These are phyloP conservation scores for Julus scanicus DNA, from an alignment of 2,888 invertebrate genomes.

Conservation along the genomic window DNA sequence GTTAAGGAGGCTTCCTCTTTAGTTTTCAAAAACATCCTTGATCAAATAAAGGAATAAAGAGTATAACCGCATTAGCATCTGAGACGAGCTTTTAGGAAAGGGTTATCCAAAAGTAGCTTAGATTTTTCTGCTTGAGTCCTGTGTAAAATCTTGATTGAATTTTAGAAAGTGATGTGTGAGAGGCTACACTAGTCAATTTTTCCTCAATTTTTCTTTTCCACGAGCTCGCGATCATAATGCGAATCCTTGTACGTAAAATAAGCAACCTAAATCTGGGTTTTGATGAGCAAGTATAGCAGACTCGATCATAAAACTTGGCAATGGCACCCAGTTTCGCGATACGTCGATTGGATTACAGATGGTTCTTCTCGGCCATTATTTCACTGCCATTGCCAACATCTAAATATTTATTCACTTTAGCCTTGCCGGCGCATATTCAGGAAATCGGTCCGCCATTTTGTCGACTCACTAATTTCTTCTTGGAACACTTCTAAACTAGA, in stretches of 20 bases:
- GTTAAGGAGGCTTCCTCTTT: too few species aligned
- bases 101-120: too few species aligned
- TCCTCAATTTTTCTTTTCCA: too few species aligned
- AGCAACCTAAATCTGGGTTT: constrained; percentile 32
- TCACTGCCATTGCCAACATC: constrained; percentile 33
- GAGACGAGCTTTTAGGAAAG: too few species aligned
- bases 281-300: constrained; percentile 22
- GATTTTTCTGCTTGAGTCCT: too few species aligned
- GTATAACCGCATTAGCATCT: too few species aligned
- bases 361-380: constrained; percentile 33
- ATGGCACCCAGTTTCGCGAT: background rate
- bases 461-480: background rate
- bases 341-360: background rate
- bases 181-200: too few species aligned
- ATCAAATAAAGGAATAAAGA: too few species aligned
- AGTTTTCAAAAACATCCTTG: too few species aligned
- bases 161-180: too few species aligned
- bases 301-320: constrained; percentile 24
- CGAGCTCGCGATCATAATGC: background rate
- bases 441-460: constrained; percentile 22
- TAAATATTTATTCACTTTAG: constrained; percentile 33
- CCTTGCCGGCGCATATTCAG: constrained; percentile 33
- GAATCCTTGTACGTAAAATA: background rate
- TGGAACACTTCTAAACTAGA: background rate
- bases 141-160: too few species aligned